Base-by-base conservation (phyloP, 2,888 invertebrate species). In the Drosophila rellima region DNA sequence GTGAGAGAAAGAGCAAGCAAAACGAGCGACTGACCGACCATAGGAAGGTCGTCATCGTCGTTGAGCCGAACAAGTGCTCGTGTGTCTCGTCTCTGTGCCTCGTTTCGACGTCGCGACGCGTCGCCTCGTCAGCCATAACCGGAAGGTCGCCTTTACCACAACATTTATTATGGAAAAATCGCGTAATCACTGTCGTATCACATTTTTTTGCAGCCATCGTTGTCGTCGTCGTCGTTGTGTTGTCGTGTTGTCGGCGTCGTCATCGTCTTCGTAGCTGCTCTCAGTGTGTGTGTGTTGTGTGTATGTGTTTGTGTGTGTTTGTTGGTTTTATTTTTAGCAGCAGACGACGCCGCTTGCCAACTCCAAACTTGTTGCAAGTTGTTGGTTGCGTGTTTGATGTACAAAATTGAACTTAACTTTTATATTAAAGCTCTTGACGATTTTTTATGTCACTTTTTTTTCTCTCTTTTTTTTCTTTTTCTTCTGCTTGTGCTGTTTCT, bases 71-170 rank as follows among this genome's bases (percentile, higher is more conserved):
- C 88, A 84, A 79, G 76, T 81, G 88, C 26, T 57, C 52, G 51
- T 39, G 61, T 70, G 39, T 62, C 18, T 55, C 39, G 23, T 55
- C 39, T 54, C 31, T 55, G 18, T 47, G 59, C 39, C 56, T 75
- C 78, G 74, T 72, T 57, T 76, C 50, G 62, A n/a, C 47, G 40
- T 35, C 48, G 50, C 44, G 62, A 37, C 33, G 65, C 33, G 62
- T 39, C 35, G 65, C 35, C 55, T 65, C 52, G 56, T 67, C 75
- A 69, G 81, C 80, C 71, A 85, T 87, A 81, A 80, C 90, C 90
- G 89, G 89, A 89, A 89, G 89, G 90, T 89, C 90, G 89, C 85
- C 86, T 90, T 90, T 90, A 83, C 88, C 88, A 85, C 88, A 88
- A 85, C 80, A 82, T 89, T 89, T 89, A 89, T 89, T 86, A 88